Percentiles rank a stretch among this genome's conserved stretches.
These are phyloP conservation scores for Lethrus apterus DNA, from an alignment of 1,140 invertebrate genomes.

Conservation along the genomic window DNA sequence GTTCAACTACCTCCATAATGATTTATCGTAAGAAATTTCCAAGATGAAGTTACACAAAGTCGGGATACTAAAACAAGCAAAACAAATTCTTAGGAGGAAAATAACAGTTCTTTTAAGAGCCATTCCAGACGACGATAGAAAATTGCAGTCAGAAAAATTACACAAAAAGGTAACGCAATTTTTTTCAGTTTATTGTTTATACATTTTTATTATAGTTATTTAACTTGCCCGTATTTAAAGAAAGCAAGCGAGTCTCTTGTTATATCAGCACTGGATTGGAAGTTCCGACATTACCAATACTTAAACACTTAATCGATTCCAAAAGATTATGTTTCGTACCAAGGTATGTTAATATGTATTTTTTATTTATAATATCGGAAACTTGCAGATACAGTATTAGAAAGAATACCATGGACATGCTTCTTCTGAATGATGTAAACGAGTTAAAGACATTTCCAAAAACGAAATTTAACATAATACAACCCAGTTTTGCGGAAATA, in stretches of 20 bases:
- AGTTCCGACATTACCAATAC: constrained; percentile 61
- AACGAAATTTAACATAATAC: constrained; percentile 81
- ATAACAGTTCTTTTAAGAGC: constrained; percentile 3
- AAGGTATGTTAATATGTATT: constrained; percentile 43
- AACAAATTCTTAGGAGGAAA: constrained; percentile 3
- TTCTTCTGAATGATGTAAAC: constrained; percentile 53
- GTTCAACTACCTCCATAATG: neutral
- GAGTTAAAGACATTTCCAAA: constrained; percentile 63
- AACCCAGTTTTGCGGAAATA: constrained; percentile 58
- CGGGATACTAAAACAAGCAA: constrained; percentile 1
- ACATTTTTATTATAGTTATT: constrained; percentile 29
- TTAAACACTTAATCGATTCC: constrained; percentile 54
- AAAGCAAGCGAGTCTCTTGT: constrained; percentile 59
- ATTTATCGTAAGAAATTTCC: neutral
- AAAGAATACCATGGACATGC: constrained; percentile 61
- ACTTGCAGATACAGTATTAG: constrained; percentile 39
- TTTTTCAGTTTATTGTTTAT: neutral
- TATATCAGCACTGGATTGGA: constrained; percentile 70
- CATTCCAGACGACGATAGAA: constrained; percentile 45
- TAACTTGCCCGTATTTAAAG: constrained; percentile 43
- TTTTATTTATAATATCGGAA: neutral
- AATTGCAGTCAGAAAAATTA: constrained; percentile 46
- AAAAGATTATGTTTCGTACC: constrained; percentile 64
- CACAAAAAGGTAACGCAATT: constrained; percentile 41
- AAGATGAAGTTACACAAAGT: neutral